Evolutionary conservation across 2,888 invertebrate species (phyloP).

Genomic region (Ochropleura plecta): DNA sequence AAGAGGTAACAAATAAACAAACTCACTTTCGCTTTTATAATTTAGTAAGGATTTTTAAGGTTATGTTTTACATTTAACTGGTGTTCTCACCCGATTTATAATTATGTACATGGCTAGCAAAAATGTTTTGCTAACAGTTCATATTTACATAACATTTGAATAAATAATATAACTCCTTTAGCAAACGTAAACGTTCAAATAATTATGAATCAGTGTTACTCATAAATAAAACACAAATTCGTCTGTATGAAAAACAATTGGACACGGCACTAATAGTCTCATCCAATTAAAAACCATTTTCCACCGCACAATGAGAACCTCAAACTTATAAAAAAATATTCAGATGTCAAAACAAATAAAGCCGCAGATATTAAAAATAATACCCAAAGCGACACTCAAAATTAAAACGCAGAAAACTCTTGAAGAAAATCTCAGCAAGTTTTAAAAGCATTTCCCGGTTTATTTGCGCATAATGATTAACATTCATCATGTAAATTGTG

Average conservation of each 20-base stretch:
- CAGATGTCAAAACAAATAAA: conserved; percentile 60
- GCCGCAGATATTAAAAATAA: conserved; percentile 51
- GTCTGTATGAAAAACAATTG: neutral
- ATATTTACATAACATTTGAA: neutral
- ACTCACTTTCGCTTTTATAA: no score
- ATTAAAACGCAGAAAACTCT: conserved; percentile 68
- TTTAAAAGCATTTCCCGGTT: conserved; percentile 80
- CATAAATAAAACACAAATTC: neutral
- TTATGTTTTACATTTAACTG: neutral
- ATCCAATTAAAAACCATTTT: conserved; percentile 7
- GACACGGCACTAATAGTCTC: neutral
- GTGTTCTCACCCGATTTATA: neutral
- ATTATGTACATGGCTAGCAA: neutral
- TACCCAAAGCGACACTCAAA: conserved; percentile 68
- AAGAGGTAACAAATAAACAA: no score
- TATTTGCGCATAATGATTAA: conserved; percentile 81
- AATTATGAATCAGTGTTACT: neutral
- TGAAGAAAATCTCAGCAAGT: conserved; percentile 67
- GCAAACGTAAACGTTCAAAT: neutral
- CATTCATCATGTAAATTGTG: conserved; percentile 88
- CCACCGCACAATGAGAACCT: conserved; percentile 15
- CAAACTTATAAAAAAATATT: conserved; percentile 51
- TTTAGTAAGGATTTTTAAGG: no score
- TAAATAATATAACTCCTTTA: neutral
- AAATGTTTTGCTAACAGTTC: neutral